phyloP scores from a whole-genome alignment of 2,888 invertebrate species.

The Ctenicera cuprea region DNA sequence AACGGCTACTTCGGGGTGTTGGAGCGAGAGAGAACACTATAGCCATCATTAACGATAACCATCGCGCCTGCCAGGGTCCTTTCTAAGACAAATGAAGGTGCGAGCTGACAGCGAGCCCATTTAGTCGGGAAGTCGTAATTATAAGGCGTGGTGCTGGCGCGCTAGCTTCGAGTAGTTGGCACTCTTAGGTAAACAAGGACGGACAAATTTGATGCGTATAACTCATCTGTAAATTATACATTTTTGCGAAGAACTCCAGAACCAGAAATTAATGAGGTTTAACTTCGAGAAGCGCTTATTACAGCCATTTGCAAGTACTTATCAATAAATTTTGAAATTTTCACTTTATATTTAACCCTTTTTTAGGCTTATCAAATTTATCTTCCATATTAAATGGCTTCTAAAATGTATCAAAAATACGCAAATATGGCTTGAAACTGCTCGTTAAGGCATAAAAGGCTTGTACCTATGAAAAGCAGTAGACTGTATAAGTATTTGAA shows the following conservation, averaged over 20 bases:
- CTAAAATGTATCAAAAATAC: constrained; percentile 7
- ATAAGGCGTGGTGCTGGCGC: constrained; percentile 71
- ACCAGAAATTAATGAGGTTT: constrained; percentile 29
- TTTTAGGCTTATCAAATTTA: too few relatives aligned
- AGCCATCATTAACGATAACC: constrained; percentile 71
- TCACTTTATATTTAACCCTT: background rate
- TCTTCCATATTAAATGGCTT: background rate
- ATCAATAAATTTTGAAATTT: background rate
- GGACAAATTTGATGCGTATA: constrained; percentile 50
- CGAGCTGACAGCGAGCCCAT: constrained; percentile 73
- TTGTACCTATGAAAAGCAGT: constrained; percentile 44
- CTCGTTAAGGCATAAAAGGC: constrained; percentile 42
- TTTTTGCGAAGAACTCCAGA: constrained; percentile 31
- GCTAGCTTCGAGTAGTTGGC: constrained; percentile 59
- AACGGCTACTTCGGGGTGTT: constrained; percentile 63
- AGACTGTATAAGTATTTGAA: constrained; percentile 72
- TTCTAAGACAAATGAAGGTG: constrained; percentile 74
- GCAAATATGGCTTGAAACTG: background rate
- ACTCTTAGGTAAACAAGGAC: constrained; percentile 68
- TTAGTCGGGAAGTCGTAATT: constrained; percentile 74
- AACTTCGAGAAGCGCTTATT: constrained; percentile 15
- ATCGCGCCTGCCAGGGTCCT: constrained; percentile 68
- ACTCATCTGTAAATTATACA: constrained; percentile 43
- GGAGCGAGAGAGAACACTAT: constrained; percentile 61
- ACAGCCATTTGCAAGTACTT: constrained; percentile 8